Conservation (phyloP, 2,113 vertebrate species). For the Neomonachus schauinslandi region DNA sequence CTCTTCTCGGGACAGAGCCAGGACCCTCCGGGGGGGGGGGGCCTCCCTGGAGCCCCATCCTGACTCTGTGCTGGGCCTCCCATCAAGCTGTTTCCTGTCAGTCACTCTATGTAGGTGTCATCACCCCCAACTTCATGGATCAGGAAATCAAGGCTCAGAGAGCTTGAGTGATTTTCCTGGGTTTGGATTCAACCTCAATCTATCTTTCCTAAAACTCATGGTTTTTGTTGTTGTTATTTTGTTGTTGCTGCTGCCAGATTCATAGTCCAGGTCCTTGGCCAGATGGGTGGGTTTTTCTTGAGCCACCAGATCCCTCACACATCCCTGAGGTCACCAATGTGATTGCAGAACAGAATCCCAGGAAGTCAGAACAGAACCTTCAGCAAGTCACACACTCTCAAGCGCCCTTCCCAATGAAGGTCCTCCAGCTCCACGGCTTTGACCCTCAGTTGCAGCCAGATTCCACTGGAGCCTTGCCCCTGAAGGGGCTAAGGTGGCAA, state of each 20-base stretch:
- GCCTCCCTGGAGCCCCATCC: neutral
- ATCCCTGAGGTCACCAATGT: neutral
- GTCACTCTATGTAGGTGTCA: too few species aligned
- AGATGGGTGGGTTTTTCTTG: neutral
- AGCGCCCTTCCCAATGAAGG: neutral
- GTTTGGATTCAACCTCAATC: too few species aligned
- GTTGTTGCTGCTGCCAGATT: neutral
- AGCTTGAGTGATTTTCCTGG: neutral
- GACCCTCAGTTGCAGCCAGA: too few species aligned
- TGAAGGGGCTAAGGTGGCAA: neutral
- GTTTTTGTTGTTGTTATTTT: neutral
- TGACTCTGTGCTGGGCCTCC: neutral
- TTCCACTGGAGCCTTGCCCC: too few species aligned
- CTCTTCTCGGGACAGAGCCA: neutral
- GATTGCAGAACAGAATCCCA: neutral
- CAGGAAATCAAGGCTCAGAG: neutral
- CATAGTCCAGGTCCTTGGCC: neutral
- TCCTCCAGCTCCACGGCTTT: rapidly evolving
- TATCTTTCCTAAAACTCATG: neutral
- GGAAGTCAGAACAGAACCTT: neutral
- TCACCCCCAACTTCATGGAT: too few species aligned
- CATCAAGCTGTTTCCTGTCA: neutral
- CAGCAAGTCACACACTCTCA: too few species aligned
- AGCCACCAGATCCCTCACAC: neutral
- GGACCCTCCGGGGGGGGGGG: neutral